Percentiles rank a stretch among this genome's conserved stretches.
Evolutionary conservation across 2,113 vertebrate species (phyloP).

Genomic region (Cisticola juncidis): DNA sequence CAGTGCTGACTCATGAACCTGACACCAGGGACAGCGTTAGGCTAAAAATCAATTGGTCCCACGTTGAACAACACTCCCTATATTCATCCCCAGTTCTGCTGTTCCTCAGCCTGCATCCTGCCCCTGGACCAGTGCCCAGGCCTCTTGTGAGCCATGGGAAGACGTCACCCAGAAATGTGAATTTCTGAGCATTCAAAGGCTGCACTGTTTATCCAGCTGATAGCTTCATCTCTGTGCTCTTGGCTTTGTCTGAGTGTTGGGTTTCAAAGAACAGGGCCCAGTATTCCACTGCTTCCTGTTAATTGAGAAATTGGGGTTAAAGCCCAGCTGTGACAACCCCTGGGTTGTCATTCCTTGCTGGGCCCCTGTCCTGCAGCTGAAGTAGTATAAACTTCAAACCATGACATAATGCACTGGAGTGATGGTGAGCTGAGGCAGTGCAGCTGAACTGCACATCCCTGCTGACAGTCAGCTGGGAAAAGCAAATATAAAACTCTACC

Average conservation of each 20-base stretch:
- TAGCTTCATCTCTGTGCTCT: background rate
- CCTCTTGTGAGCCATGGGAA: conserved; percentile 28
- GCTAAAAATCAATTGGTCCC: background rate
- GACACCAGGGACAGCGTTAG: background rate
- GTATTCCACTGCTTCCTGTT: background rate
- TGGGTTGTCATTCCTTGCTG: background rate
- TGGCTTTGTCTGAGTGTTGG: background rate
- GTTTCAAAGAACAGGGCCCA: background rate
- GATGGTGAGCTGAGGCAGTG: background rate
- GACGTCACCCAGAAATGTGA: conserved; percentile 49
- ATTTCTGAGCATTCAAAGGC: conserved; percentile 53
- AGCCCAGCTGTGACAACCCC: background rate
- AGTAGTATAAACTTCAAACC: conserved; percentile 50
- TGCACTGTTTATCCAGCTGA: conserved; percentile 38
- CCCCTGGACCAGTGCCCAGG: conserved; percentile 1
- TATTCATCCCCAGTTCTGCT: background rate
- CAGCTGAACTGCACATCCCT: background rate
- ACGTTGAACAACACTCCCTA: background rate
- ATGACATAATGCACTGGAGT: background rate
- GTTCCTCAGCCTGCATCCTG: background rate
- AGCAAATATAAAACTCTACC: background rate
- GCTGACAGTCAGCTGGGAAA: background rate
- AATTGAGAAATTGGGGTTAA: background rate
- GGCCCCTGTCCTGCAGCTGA: conserved; percentile 1
- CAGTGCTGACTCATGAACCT: conserved; percentile 57